A percentile compares a stretch with the other conserved stretches of the same genome.
Evolutionary conservation across 1,140 invertebrate genomes (phyloP).

Genomic region (Dolichoris vasculosae): DNA sequence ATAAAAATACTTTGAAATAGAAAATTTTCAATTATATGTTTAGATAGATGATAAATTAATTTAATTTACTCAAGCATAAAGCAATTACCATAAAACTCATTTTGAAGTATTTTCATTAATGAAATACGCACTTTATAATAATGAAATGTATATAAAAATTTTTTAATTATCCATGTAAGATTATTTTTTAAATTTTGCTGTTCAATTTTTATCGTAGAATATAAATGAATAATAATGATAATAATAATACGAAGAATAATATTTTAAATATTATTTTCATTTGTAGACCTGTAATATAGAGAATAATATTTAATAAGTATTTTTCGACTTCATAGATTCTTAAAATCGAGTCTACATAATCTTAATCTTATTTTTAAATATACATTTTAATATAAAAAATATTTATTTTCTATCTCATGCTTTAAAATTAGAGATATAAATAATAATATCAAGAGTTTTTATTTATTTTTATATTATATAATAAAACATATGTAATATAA

Average conservation of each 20-base stretch:
- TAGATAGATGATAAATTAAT: conserved; percentile 24
- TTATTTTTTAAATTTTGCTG: not conserved
- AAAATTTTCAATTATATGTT: not conserved
- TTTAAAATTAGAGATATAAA: too few relatives aligned
- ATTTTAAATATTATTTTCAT: conserved; percentile 5
- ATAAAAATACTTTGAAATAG: conserved; percentile 36
- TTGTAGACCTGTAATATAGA: not conserved
- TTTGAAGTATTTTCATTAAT: conserved; percentile 1
- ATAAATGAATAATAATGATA: not conserved
- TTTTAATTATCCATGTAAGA: not conserved
- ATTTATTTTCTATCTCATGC: too few relatives aligned
- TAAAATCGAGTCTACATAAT: too few relatives aligned
- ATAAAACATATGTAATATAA: too few relatives aligned
- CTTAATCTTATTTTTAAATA: too few relatives aligned
- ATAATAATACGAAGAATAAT: too few relatives aligned
- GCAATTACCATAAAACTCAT: conserved; percentile 9
- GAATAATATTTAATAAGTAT: too few relatives aligned
- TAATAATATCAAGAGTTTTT: too few relatives aligned
- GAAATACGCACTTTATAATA: not conserved
- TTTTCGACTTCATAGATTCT: too few relatives aligned
- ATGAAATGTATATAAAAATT: not conserved
- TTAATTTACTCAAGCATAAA: conserved; percentile 2
- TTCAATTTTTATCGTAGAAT: conserved; percentile 9
- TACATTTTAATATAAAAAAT: too few relatives aligned
- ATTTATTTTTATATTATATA: too few relatives aligned